Percentiles rank a stretch among this genome's conserved stretches.
Evolutionary conservation across 2,888 invertebrate species (phyloP).

Genomic region (Eupithecia subfuscata): DNA sequence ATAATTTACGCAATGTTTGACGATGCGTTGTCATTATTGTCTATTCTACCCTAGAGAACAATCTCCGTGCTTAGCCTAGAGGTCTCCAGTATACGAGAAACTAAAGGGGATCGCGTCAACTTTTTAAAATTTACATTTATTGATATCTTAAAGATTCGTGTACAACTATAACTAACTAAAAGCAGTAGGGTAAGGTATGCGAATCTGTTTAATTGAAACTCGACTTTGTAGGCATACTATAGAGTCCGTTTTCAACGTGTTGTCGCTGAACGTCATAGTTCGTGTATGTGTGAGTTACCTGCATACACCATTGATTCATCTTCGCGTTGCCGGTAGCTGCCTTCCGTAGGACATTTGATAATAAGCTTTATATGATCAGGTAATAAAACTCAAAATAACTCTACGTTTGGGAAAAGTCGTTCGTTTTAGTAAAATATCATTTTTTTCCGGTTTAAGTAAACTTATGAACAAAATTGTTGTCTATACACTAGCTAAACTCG

Average conservation of each 20-base stretch:
- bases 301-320: conserved; percentile 32
- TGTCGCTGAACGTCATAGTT: not conserved
- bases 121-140: too few relatives aligned
- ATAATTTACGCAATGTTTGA: too few relatives aligned
- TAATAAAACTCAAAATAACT: conserved; percentile 2
- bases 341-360: conserved; percentile 33
- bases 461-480: not conserved
- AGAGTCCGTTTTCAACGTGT: not conserved
- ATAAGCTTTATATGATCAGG: conserved; percentile 23
- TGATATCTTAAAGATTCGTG: not conserved
- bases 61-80: too few relatives aligned
- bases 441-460: not conserved
- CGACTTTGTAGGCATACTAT: not conserved
- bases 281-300: conserved; percentile 23
- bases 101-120: too few relatives aligned
- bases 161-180: not conserved
- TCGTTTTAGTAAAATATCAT: not conserved
- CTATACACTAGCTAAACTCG: too few relatives aligned
- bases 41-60: too few relatives aligned
- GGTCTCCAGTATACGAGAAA: too few relatives aligned
- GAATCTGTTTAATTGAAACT: not conserved
- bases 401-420: not conserved
- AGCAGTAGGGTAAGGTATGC: not conserved
- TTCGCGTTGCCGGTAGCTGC: conserved; percentile 37
- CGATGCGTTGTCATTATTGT: too few relatives aligned